These are phyloP conservation scores for Druon quercuslanigerum DNA, from an alignment of 1,140 invertebrate species.

Conservation along the genomic window DNA sequence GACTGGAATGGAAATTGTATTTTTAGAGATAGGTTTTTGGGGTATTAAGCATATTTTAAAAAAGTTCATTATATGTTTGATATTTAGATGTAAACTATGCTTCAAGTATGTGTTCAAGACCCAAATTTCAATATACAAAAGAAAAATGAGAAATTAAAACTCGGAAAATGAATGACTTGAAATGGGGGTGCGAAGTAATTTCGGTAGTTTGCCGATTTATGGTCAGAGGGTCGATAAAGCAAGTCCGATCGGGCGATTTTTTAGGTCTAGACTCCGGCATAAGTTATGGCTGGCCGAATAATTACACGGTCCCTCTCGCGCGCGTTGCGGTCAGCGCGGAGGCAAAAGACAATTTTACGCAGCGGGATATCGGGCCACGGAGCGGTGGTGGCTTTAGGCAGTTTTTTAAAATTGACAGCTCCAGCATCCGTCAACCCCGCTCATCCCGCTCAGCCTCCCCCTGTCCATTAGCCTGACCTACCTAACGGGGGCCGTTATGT, in stretches of 20 bases:
- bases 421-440: slow-evolving; percentile 62
- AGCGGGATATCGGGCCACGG: slow-evolving; percentile 67
- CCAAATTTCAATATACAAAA: no score
- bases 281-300: slow-evolving; percentile 73
- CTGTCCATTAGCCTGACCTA: slow-evolving; percentile 57
- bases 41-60: no score
- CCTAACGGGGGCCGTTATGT: slow-evolving; percentile 66
- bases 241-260: slow-evolving; percentile 43
- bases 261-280: slow-evolving; percentile 51
- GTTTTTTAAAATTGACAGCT: slow-evolving; percentile 72
- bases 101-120: no score
- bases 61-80: no score
- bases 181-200: slow-evolving; percentile 51
- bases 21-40: no score
- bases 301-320: slow-evolving; percentile 69
- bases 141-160: neutral
- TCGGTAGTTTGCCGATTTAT: slow-evolving; percentile 51
- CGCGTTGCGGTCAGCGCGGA: slow-evolving; percentile 67
- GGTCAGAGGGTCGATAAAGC: slow-evolving; percentile 45
- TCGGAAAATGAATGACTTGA: slow-evolving; percentile 4
- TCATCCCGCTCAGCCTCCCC: slow-evolving; percentile 43
- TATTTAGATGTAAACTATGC: no score
- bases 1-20: no score
- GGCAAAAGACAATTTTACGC: slow-evolving; percentile 76
- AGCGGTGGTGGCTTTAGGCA: slow-evolving; percentile 61